Evolutionary conservation across 2,797 vertebrate species (phyloP), one percentile per base, ranked within the genome.

Genomic region (Falco peregrinus): DNA sequence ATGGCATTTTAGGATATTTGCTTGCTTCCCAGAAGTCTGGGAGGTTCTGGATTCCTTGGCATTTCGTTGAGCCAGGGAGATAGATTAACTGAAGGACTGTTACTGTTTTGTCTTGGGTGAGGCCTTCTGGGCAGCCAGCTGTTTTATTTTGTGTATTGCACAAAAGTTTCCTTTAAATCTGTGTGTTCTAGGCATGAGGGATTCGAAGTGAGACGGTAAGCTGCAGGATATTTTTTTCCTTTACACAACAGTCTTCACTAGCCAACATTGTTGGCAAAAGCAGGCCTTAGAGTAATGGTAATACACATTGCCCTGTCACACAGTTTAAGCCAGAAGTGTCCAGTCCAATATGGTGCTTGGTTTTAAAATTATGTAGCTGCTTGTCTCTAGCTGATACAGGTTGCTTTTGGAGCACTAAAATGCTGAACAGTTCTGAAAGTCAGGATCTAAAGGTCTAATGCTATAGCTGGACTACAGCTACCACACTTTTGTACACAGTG

Each of bases 81-180:
- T 10, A 89, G 90, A 92, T 95, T 85, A 91, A 87, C 71, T 86
- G 90, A 93, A 95, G 71, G 57, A 54, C 84, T 90, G 28, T 91
- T 93, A 71, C 73, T 94, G 76, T 95, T 96, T 89, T 96, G 90
- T 93, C 93, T 94, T 93, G 90, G 82, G 87, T 88, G 93, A 95
- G 90, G 92, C 33, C 78, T 94, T 84, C 74, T 94, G 82, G 87
- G 90, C 84, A 95, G 94, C 68, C 78, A 89, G 81, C 65, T 90
- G 90, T 29, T 95, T 92, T 73, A 89, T 90, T 96, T 87, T 81
- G 73, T 91, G 56, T 81, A 51, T 61, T 92, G 77, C 73, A 87
- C 50, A 85, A 87, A 95, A 91, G 18, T 22, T 87, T 95, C 47
- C 47, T 93, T 95, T 77, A 91, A 84, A 94, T 73, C 68, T 57